These are phyloP conservation scores for Albula goreensis DNA, from an alignment of 2,113 vertebrate species.

Conservation along the genomic window DNA sequence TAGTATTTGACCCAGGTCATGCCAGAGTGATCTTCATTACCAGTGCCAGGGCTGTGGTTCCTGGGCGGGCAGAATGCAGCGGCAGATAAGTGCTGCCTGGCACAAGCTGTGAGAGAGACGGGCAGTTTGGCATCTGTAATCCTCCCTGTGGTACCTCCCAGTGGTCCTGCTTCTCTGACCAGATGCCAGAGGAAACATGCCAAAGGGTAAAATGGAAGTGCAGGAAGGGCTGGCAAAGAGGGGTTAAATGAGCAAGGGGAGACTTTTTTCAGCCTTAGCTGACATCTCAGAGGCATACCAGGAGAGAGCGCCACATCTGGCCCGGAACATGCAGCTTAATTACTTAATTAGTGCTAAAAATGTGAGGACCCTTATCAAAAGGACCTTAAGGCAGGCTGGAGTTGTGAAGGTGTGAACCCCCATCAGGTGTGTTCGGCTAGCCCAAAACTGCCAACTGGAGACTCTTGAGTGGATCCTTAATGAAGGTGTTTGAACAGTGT, in stretches of 20 bases:
- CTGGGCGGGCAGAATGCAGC: neutral
- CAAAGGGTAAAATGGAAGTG: neutral
- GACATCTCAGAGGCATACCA: neutral
- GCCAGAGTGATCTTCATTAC: neutral
- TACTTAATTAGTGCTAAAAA: neutral
- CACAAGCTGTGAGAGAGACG: neutral
- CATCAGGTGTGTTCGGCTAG: neutral
- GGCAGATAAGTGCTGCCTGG: conserved; percentile 1
- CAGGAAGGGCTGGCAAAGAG: neutral
- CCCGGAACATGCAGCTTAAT: neutral
- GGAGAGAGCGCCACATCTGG: neutral
- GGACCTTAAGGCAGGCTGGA: neutral
- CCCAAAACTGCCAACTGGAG: neutral
- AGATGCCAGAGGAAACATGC: neutral
- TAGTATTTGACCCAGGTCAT: too few relatives aligned
- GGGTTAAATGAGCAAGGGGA: neutral
- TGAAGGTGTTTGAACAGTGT: neutral
- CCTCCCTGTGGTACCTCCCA: neutral
- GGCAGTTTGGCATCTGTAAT: neutral
- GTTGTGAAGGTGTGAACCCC: neutral
- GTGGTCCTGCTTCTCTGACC: neutral
- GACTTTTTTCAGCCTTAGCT: neutral
- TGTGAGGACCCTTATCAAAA: neutral
- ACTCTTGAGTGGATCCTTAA: neutral
- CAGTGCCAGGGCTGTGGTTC: neutral